These are phyloP conservation scores for Dysmachus trigonus DNA, from an alignment of 2,888 invertebrate genomes.

Conservation along the genomic window DNA sequence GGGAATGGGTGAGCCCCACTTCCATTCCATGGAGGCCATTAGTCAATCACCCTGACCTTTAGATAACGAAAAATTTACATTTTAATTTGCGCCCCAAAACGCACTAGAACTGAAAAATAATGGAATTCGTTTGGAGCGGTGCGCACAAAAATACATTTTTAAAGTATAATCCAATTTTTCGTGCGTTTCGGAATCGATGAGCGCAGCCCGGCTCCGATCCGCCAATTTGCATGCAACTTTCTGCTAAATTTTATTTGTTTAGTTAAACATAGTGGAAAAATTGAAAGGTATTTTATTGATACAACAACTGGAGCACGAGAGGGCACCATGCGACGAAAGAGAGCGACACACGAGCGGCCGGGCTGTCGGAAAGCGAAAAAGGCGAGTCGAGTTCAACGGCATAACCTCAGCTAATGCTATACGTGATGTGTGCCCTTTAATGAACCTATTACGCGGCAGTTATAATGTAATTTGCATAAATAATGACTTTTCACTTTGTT, in stretches of 20 bases:
- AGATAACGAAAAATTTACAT: not conserved
- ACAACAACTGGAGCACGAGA: not conserved
- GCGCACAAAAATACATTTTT: not conserved
- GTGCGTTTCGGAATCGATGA: not conserved
- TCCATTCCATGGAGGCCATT: not conserved
- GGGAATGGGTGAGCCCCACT: not conserved
- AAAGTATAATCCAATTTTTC: not conserved
- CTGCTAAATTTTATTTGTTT: not conserved
- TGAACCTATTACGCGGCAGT: conserved; percentile 37
- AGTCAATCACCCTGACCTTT: not conserved
- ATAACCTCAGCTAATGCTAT: conserved; percentile 34
- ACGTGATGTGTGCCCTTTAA: conserved; percentile 39
- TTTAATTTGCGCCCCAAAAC: not conserved
- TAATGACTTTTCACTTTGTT: conserved; percentile 40
- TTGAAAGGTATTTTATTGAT: not conserved
- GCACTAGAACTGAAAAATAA: not conserved
- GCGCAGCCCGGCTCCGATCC: no score
- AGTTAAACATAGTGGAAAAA: not conserved
- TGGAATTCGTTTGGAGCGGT: not conserved
- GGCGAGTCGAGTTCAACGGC: conserved; percentile 11
- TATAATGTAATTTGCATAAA: conserved; percentile 42
- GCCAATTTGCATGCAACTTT: not conserved
- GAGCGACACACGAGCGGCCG: not conserved
- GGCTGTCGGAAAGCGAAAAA: not conserved
- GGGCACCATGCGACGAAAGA: not conserved